These are phyloP conservation scores for Seriola quinqueradiata DNA, from an alignment of 2,113 vertebrate genomes.

Conservation along the genomic window DNA sequence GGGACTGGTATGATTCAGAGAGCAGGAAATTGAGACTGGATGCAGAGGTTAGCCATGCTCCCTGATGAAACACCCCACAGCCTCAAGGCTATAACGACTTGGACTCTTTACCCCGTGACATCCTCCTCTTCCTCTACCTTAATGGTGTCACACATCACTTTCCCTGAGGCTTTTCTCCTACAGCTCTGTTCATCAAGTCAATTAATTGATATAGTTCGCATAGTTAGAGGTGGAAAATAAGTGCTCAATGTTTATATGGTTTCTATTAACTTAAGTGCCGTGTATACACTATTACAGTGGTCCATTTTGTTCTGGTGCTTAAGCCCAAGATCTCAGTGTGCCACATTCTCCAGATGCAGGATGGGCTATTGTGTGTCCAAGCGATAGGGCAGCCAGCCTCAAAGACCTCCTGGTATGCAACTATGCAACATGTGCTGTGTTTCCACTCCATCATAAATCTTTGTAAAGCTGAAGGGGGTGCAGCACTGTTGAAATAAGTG, in stretches of 20 bases:
- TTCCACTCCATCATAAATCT: slow-evolving; percentile 60
- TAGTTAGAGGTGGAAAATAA: background rate
- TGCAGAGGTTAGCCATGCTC: slow-evolving; percentile 60
- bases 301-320: slow-evolving; percentile 19
- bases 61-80: slow-evolving; percentile 48
- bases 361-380: slow-evolving; percentile 25
- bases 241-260: background rate
- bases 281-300: background rate
- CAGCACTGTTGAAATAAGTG: background rate
- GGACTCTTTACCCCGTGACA: slow-evolving; percentile 42
- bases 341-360: slow-evolving; percentile 46
- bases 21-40: slow-evolving; percentile 76
- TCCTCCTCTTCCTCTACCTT: slow-evolving; percentile 37
- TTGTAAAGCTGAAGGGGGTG: background rate
- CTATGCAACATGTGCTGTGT: slow-evolving; percentile 54
- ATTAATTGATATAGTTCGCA: slow-evolving; percentile 8
- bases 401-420: slow-evolving; percentile 63
- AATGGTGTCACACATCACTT: slow-evolving; percentile 52
- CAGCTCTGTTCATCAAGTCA: slow-evolving; percentile 8
- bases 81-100: slow-evolving; percentile 37
- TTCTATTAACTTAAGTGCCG: slow-evolving; percentile 20
- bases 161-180: slow-evolving; percentile 19
- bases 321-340: slow-evolving; percentile 27
- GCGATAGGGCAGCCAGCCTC: slow-evolving; percentile 20
- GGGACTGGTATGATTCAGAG: slow-evolving; percentile 70